phyloP scores from a whole-genome alignment of 2,797 vertebrate genomes.

The Esox lucius region DNA sequence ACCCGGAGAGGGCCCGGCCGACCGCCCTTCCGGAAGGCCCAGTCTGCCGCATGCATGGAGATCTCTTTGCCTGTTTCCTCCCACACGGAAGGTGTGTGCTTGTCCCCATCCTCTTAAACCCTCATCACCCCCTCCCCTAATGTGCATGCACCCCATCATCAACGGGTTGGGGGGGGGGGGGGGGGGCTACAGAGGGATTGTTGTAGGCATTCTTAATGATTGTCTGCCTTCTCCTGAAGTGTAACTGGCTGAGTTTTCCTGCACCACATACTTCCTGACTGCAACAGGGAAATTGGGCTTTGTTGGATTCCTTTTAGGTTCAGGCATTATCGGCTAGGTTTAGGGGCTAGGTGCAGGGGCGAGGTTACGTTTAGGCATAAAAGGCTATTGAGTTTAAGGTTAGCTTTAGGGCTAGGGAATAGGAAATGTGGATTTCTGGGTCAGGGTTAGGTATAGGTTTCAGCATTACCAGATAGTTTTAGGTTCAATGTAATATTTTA shows the following conservation, averaged over 20 bases:
- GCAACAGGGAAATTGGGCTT: too few relatives aligned
- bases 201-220: conserved; percentile 14
- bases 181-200: conserved; percentile 1
- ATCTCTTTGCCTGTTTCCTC: conserved; percentile 91
- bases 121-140: conserved; percentile 23
- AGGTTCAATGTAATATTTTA: too few relatives aligned
- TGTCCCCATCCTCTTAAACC: conserved; percentile 57
- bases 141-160: conserved; percentile 20
- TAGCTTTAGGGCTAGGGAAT: too few relatives aligned
- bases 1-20: conserved; percentile 91
- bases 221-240: conserved; percentile 16
- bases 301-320: background rate
- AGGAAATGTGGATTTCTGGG: too few relatives aligned
- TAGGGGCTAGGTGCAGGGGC: too few relatives aligned
- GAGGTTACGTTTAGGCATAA: too few relatives aligned
- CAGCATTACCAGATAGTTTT: too few relatives aligned
- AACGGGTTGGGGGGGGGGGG: background rate
- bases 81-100: conserved; percentile 94
- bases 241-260: too few relatives aligned
- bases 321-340: too few relatives aligned
- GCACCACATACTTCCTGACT: too few relatives aligned
- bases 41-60: conserved; percentile 99
- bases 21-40: conserved; percentile 98
- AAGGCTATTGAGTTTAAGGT: too few relatives aligned
- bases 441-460: too few relatives aligned